Conservation (phyloP, 2,797 vertebrate genomes). For the Crocidura indochinensis region DNA sequence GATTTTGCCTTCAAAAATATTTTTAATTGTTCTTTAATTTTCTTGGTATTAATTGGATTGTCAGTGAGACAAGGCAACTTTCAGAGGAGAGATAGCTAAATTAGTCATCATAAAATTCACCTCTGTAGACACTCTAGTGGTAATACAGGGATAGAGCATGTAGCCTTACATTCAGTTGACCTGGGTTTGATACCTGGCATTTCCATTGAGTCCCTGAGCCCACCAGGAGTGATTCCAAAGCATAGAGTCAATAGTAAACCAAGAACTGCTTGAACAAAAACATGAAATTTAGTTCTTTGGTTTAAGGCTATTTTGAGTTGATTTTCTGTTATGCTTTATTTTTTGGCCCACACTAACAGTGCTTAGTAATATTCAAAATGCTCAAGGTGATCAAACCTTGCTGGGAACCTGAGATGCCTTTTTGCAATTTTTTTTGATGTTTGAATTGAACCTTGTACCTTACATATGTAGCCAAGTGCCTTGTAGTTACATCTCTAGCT, state of each 20-base stretch:
- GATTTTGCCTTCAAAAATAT: not conserved
- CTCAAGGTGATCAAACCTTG: too few relatives aligned
- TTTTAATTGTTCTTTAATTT: not conserved
- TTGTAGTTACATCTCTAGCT: not conserved
- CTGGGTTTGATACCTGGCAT: too few relatives aligned
- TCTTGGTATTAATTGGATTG: not conserved
- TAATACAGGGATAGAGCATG: too few relatives aligned
- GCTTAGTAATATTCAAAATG: too few relatives aligned
- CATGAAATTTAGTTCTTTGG: not conserved
- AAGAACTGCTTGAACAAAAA: not conserved
- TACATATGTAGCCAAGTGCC: not conserved
- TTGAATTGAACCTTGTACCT: too few relatives aligned
- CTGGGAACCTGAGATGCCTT: too few relatives aligned
- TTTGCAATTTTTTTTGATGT: too few relatives aligned
- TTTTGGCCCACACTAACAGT: too few relatives aligned
- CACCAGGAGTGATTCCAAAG: too few relatives aligned
- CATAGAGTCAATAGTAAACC: too few relatives aligned
- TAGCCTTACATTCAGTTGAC: too few relatives aligned
- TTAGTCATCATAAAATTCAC: not conserved
- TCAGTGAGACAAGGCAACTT: not conserved
- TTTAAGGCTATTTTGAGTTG: constrained; percentile 18
- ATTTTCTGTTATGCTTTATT: not conserved
- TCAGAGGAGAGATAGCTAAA: not conserved
- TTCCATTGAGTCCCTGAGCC: too few relatives aligned
- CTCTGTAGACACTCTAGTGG: not conserved